A percentile compares a stretch with the other conserved stretches of the same genome.
These are phyloP conservation scores for Furcula furcula DNA, from an alignment of 2,888 invertebrate species.

Conservation along the genomic window DNA sequence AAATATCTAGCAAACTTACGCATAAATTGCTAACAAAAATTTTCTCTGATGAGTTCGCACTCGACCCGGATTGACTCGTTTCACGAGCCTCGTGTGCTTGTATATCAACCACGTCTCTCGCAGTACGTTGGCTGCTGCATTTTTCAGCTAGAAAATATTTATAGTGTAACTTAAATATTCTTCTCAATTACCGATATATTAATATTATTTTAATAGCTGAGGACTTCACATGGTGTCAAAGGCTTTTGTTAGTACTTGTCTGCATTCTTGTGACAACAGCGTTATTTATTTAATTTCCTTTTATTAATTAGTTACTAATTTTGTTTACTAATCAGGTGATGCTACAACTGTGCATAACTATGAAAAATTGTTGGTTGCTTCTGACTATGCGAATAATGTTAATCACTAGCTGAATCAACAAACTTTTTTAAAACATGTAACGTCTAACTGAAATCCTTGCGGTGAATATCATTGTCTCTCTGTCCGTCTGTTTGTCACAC, in stretches of 20 bases:
- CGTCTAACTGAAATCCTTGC: too few relatives aligned
- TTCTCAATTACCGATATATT: conserved; percentile 2
- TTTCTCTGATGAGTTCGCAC: conserved; percentile 99
- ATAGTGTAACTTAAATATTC: conserved; percentile 6
- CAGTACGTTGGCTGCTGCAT: conserved; percentile 99
- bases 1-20: conserved; percentile 86
- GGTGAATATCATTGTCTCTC: too few relatives aligned
- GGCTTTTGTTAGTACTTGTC: conserved; percentile 2
- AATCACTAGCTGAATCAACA: conserved; percentile 23
- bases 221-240: conserved; percentile 29
- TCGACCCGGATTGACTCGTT: conserved; percentile 97
- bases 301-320: not conserved
- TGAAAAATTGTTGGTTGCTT: conserved; percentile 6
- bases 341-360: conserved; percentile 13
- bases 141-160: conserved; percentile 92
- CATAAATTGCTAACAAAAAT: conserved; percentile 99
- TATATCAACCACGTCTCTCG: conserved; percentile 99
- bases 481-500: too few relatives aligned
- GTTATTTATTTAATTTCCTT: not conserved
- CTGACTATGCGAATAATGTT: conserved; percentile 15
- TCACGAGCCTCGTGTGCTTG: conserved; percentile 99
- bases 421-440: conserved; percentile 14
- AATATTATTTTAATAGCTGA: conserved; percentile 2
- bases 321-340: conserved; percentile 25
- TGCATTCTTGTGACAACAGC: not conserved